These are phyloP conservation scores for Rhynchotus rufescens DNA, from an alignment of 2,797 vertebrate species.

Conservation along the genomic window DNA sequence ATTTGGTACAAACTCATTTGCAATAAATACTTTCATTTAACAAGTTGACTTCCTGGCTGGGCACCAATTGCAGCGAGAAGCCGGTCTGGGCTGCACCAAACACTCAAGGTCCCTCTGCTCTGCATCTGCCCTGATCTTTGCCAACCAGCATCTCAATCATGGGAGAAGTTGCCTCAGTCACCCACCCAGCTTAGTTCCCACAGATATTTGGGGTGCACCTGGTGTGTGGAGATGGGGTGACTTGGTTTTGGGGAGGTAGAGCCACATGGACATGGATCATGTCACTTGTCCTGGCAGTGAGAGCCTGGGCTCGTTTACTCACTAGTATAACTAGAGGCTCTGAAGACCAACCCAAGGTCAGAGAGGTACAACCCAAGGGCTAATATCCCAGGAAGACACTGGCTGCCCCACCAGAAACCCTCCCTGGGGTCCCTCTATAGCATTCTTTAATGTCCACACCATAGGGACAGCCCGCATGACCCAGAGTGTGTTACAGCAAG, in stretches of 20 bases:
- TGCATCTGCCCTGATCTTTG: not conserved
- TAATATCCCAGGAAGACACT: not conserved
- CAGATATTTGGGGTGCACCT: fast-evolving
- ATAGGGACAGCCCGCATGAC: not conserved
- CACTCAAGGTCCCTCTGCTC: fast-evolving
- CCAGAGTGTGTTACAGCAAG: not conserved
- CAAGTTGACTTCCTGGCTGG: conserved; percentile 25
- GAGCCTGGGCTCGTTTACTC: not conserved
- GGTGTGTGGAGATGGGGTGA: not conserved
- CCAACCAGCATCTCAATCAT: not conserved
- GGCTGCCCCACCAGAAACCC: not conserved
- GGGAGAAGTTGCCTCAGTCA: fast-evolving
- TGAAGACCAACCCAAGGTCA: not conserved
- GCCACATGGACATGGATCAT: not conserved
- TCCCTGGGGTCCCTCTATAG: not conserved
- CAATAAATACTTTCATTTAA: conserved; percentile 62
- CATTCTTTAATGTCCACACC: not conserved
- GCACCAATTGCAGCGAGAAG: not conserved
- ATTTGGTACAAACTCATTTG: conserved; percentile 65
- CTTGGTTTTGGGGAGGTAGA: not conserved
- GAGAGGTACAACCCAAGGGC: not conserved
- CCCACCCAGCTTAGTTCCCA: fast-evolving
- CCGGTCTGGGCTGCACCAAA: not conserved
- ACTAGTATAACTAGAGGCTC: not conserved
- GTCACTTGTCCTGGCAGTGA: not conserved